Base-by-base conservation (phyloP, 1,140 invertebrate genomes). In the Sminthurinus signatus region DNA sequence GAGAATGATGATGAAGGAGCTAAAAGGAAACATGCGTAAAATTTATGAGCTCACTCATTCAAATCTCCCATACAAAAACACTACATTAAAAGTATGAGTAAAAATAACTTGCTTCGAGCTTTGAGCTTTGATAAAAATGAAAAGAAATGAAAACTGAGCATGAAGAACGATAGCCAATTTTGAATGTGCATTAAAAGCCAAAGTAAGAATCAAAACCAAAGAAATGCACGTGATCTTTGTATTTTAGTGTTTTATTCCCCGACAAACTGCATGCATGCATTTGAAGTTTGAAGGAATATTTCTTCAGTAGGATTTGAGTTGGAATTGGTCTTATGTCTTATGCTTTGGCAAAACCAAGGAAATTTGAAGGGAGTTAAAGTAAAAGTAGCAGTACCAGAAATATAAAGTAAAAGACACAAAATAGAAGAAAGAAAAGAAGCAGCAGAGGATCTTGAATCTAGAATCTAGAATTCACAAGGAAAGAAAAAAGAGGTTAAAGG, bases 1-100 rank as follows among this genome's bases (percentile, higher is more conserved):
- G 32, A 36, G 32, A 15, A 36, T 36, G 15, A 36, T 8, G 32
- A 36, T 5, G 15, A 36, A 36, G 32, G 32, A n/a, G 44, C 4
- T 5, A 46, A 19, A 21, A 46, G 44, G 44, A 46, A 46, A 46
- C 44, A 46, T 17, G 44, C 44, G 44, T 46, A 46, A 46, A 46
- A 46, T 46, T 46, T 46, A 46, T 46, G 44, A 46, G 44, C 44
- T 46, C 4, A 15, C 15, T 5, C 32, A 36, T 8, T 15, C 32
- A 15, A n/a, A n/a, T n/a, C n/a, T n/a, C n/a, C n/a, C n/a, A 10
- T 39, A 39, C 17, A 17, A 8, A 39, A 10, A 39, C 8, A 8
- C 36, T 39, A 17, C 36, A 39, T 39, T n/a, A 17, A 4, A 4
- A 10, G 44, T n/a, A 46, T 46, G 44, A 5, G n/a, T 46, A 46